Percentiles rank a stretch among this genome's conserved stretches.
phyloP scores from a whole-genome alignment of 2,888 invertebrate genomes.

The Barypeithes pellucidus region DNA sequence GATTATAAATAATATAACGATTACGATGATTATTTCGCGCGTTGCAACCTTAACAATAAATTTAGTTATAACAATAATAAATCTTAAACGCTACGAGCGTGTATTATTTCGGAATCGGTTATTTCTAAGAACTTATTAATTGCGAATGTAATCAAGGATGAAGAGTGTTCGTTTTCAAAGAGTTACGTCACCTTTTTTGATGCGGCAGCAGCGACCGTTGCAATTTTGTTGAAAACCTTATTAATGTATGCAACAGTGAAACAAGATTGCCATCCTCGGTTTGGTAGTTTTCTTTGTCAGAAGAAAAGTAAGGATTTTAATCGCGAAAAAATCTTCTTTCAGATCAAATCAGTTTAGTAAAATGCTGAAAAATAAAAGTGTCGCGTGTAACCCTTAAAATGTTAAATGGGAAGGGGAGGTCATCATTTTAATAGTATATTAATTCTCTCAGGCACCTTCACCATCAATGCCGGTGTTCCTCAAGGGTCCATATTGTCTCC shows the following conservation, averaged over 20 bases:
- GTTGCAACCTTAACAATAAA: constrained; percentile 35
- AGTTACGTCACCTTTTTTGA: constrained; percentile 32
- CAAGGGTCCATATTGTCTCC: no score
- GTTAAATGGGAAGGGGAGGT: no score
- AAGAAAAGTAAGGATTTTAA: no score
- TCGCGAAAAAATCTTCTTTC: no score
- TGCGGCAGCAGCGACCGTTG: neutral
- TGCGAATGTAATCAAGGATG: constrained; percentile 41
- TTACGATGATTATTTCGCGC: constrained; percentile 13
- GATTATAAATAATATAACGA: constrained; percentile 32
- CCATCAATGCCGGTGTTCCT: no score
- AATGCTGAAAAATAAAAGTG: no score
- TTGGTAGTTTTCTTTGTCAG: no score
- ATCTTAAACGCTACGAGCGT: constrained; percentile 23
- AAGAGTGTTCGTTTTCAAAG: constrained; percentile 47
- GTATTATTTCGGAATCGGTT: constrained; percentile 36
- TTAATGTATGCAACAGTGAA: constrained; percentile 2
- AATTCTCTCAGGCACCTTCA: no score
- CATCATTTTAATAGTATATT: no score
- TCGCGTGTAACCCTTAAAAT: no score
- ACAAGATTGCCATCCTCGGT: no score
- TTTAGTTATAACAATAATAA: constrained; percentile 36
- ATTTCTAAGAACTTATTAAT: constrained; percentile 47
- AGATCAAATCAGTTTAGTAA: no score
- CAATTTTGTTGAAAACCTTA: constrained; percentile 20